Evolutionary conservation across 2,888 invertebrate genomes (phyloP).

Genomic region (Ornithoptera alexandrae): DNA sequence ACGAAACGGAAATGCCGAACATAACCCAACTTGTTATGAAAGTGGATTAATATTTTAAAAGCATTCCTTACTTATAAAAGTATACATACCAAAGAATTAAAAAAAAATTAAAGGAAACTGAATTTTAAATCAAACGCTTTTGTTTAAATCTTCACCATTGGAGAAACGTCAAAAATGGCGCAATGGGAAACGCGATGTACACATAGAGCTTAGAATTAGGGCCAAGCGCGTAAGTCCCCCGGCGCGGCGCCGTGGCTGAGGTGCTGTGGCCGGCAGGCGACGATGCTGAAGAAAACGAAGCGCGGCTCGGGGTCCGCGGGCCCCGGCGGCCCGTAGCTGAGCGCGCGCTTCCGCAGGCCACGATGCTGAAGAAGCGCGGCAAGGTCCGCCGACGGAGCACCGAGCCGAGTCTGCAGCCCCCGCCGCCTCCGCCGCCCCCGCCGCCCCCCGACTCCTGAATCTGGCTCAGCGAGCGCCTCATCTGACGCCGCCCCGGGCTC

Average conservation of each 20-base stretch:
- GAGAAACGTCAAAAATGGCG: constrained; percentile 2
- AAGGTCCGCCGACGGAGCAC: constrained; percentile 98
- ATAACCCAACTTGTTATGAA: not conserved
- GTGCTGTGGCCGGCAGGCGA: constrained; percentile 87
- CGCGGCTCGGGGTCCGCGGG: constrained; percentile 91
- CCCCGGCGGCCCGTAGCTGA: constrained; percentile 70
- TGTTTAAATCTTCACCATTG: not conserved
- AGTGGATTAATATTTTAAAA: not conserved
- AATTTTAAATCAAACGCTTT: not conserved
- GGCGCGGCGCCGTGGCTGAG: constrained; percentile 37
- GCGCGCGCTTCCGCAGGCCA: constrained; percentile 89
- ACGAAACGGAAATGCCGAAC: not conserved
- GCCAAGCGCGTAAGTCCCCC: constrained; percentile 35
- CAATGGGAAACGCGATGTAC: not conserved
- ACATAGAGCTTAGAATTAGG: constrained; percentile 5
- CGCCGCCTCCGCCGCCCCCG: constrained; percentile 59
- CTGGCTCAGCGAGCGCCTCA: constrained; percentile 86
- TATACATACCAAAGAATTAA: not conserved
- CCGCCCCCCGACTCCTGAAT: constrained; percentile 82
- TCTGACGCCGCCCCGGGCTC: constrained; percentile 79
- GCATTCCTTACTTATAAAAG: not conserved
- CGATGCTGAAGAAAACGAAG: constrained; percentile 99
- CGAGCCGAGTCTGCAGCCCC: constrained; percentile 82
- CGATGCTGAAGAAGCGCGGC: constrained; percentile 99
- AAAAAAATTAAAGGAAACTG: not conserved